phyloP scores from a whole-genome alignment of 2,113 vertebrate genomes.

The Bungarus multicinctus region DNA sequence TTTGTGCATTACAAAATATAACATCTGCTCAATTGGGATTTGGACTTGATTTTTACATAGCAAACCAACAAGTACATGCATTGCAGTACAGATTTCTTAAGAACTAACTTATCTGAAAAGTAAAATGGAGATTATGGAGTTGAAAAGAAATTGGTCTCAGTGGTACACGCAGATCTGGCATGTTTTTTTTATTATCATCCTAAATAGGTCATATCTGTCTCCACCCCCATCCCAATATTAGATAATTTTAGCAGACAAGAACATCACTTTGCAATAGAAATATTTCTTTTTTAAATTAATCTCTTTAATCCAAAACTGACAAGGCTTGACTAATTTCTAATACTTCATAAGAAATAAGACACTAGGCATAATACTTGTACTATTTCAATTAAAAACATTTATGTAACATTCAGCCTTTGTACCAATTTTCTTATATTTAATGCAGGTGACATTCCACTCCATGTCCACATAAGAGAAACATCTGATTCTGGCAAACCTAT shows the following conservation, averaged over 20 bases:
- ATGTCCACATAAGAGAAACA: conserved; percentile 87
- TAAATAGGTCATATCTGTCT: conserved; percentile 1
- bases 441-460: conserved; percentile 91
- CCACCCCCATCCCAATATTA: conserved; percentile 6
- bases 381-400: conserved; percentile 31
- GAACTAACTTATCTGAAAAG: neutral
- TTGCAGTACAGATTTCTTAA: neutral
- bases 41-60: neutral
- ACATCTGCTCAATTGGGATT: neutral
- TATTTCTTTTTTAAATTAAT: neutral
- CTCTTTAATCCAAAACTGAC: neutral
- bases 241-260: conserved; percentile 15
- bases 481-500: conserved; percentile 88
- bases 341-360: conserved; percentile 30
- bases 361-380: conserved; percentile 14
- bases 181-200: neutral
- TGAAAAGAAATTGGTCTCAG: neutral
- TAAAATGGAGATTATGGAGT: neutral
- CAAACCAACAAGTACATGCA: neutral
- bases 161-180: neutral
- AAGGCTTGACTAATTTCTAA: conserved; percentile 34
- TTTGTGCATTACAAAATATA: neutral
- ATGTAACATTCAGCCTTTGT: conserved; percentile 20
- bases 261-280: neutral
- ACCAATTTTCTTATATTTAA: conserved; percentile 25